Evolutionary conservation across 2,113 vertebrate species (phyloP), one percentile per base, ranked within the genome.

Genomic region (Cryptoleucopteryx plumbea): DNA sequence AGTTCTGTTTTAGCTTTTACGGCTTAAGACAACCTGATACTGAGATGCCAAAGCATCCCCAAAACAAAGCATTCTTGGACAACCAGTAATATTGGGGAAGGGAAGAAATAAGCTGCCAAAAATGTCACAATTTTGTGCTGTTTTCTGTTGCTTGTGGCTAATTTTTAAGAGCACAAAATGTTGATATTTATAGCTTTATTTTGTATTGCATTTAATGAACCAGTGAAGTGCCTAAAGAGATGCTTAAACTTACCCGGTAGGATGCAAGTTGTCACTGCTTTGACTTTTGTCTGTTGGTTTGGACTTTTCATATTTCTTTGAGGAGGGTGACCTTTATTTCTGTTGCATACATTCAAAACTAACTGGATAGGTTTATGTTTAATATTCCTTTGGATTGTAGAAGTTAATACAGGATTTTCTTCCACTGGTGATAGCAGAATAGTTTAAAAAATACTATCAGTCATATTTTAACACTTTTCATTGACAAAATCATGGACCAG

Each of bases 151-250:
- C 97, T 97, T 96, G 93, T 92, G 93, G 86, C 96, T 95, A 34
- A 96, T 96, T 96, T 94, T 70, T 94, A 91, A 97, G 96, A 98
- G 98, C 98, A 98, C 97, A 98, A 97, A 88, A 81, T 96, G 94
- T 88, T 83, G 93, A 95, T 97, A 96, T 98, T 97, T 97, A 96
- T 97, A 98, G 98, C 98, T 98, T 98, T 98, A 98, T 96, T 98
- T 98, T 98, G 93, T 97, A 95, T 97, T 98, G 45, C 91, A 96
- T 98, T 96, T 95, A 96, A 92, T 77, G 95, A 98, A 97, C 97
- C 98, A 98, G 98, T 93, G 86, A 98, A 98, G 98, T 98, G 98
- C 98, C 98, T 98, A 93, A 98, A 97, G 97, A 97, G 96, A 98
- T 93, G 96, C 96, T 97, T 82, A 96, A 96, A 65, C 89, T 84